Evolutionary conservation across 2,888 invertebrate genomes (phyloP), one percentile per base, ranked within the genome.

Genomic region (Mesoligia furuncula): DNA sequence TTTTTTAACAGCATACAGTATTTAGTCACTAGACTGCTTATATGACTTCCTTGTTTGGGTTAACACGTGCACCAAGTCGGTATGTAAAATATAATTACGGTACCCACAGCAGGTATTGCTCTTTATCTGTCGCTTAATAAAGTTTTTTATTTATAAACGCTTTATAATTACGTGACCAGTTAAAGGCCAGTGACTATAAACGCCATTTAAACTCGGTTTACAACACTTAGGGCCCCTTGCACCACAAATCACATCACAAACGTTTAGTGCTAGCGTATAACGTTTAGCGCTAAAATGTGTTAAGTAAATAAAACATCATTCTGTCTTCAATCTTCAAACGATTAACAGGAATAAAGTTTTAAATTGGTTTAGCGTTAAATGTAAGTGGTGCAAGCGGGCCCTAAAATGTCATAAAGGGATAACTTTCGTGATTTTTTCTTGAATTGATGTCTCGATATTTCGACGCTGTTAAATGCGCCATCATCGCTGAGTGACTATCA

Each of bases 1-100:
- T 82, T 78, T 81, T 78, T 79, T 75, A 82, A 77, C 79, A 79
- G 79, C 83, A 67, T 67, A 79, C 51, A 4, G 74, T 78, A 54
- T 82, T 79, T 77, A 54, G 77, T 67, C 66, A 15, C 76, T 81
- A 59, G 75, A 13, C 77, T n/a, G 65, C 57, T 81, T 59, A 15
- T 51, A 27, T 62, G 36, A 11, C 27, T 11, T 66, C 36, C 54
- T 20, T 82, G 66, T 66, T 77, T 82, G 83, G 59, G 66, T 77
- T 54, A n/a, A 67, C 27, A 6, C 13, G 36, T 66, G 76, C 82
- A 20, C 17, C 27, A 61, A 48, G 59, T 77, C 11, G 83, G 79
- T 82, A 79, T 81, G 82, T 79, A 82, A 54, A 20, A 67, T 77
- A 54, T 15, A 59, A 39, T 36, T 65, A 39, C 7, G 27, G 36